Evolutionary conservation across 1,140 invertebrate species (phyloP).

Genomic region (Cylas formicarius): DNA sequence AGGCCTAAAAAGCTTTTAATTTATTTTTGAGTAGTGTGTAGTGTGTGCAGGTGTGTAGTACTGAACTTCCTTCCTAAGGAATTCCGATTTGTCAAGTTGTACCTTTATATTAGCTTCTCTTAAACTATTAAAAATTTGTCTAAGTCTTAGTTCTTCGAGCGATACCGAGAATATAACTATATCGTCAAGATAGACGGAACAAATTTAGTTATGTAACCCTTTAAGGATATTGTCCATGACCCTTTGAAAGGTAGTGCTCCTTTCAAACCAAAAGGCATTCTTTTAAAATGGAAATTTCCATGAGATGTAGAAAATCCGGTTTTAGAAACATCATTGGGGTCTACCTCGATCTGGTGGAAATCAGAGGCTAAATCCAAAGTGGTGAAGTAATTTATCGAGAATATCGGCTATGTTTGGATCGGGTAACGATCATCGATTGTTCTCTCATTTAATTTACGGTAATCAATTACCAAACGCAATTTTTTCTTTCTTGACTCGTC

Average conservation of each 20-base stretch:
- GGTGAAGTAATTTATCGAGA: slow-evolving; percentile 13
- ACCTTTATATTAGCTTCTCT: slow-evolving; percentile 17
- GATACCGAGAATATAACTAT: slow-evolving; percentile 13
- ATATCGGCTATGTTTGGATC: slow-evolving; percentile 12
- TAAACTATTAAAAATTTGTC: slow-evolving; percentile 10
- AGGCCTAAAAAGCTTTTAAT: slow-evolving; percentile 14
- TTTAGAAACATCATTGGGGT: slow-evolving; percentile 9
- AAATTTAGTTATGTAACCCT: slow-evolving; percentile 7
- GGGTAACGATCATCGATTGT: slow-evolving; percentile 13
- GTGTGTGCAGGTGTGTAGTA: slow-evolving; percentile 13
- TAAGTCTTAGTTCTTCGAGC: slow-evolving; percentile 12
- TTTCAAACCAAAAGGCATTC: slow-evolving; percentile 19
- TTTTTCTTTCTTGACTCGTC: slow-evolving; percentile 14
- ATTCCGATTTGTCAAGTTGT: slow-evolving; percentile 20
- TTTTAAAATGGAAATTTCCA: slow-evolving; percentile 16
- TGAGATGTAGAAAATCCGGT: slow-evolving; percentile 10
- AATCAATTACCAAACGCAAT: slow-evolving; percentile 17
- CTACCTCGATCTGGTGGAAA: slow-evolving; percentile 40
- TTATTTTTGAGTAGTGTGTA: slow-evolving; percentile 11
- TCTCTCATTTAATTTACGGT: slow-evolving; percentile 12
- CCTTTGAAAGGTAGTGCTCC: slow-evolving; percentile 7
- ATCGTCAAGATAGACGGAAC: slow-evolving; percentile 14
- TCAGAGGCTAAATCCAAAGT: slow-evolving; percentile 8
- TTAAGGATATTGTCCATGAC: slow-evolving; percentile 11
- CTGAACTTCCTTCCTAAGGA: slow-evolving; percentile 4